Evolutionary conservation across 2,113 vertebrate species (phyloP).

Genomic region (Taurulus bubalis): DNA sequence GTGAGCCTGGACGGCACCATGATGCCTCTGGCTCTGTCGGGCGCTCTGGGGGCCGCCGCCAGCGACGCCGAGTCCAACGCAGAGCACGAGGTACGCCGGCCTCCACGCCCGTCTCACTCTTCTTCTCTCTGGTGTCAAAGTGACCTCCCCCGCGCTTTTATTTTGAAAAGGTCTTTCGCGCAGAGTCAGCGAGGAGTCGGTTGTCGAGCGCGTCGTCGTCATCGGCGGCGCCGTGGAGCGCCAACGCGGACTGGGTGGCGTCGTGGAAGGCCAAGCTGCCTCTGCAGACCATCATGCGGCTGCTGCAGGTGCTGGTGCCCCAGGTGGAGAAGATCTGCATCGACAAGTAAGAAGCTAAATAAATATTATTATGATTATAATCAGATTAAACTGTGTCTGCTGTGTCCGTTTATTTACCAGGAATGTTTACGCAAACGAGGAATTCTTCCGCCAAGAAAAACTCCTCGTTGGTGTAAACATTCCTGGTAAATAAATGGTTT

Average conservation of each 20-base stretch:
- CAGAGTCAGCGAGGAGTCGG: slow-evolving; percentile 79
- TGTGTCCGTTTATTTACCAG: too few species aligned
- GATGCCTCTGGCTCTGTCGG: slow-evolving; percentile 80
- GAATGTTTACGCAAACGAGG: too few species aligned
- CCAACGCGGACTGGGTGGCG: slow-evolving; percentile 92
- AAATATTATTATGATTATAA: too few species aligned
- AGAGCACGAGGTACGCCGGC: slow-evolving; percentile 65
- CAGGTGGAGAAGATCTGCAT: slow-evolving; percentile 99
- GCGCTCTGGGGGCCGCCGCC: slow-evolving; percentile 65
- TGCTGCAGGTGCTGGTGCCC: slow-evolving; percentile 96
- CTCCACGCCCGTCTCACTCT: not conserved
- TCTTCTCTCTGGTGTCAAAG: not conserved
- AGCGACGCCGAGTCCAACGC: slow-evolving; percentile 83
- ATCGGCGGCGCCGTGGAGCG: slow-evolving; percentile 85
- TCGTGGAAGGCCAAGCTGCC: slow-evolving; percentile 96
- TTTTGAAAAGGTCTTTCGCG: slow-evolving; percentile 68
- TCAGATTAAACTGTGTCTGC: too few species aligned
- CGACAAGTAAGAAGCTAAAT: slow-evolving; percentile 95
- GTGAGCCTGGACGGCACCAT: slow-evolving; percentile 92
- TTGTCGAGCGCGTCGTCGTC: slow-evolving; percentile 82
- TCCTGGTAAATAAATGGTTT: too few species aligned
- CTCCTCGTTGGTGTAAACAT: too few species aligned
- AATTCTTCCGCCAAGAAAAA: too few species aligned
- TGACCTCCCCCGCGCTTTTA: not conserved
- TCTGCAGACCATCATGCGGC: slow-evolving; percentile 97